A percentile compares a stretch with the other conserved stretches of the same genome.
These are phyloP conservation scores for Gymnoscopelus microlampas DNA, from an alignment of 2,797 vertebrate species.

Conservation along the genomic window DNA sequence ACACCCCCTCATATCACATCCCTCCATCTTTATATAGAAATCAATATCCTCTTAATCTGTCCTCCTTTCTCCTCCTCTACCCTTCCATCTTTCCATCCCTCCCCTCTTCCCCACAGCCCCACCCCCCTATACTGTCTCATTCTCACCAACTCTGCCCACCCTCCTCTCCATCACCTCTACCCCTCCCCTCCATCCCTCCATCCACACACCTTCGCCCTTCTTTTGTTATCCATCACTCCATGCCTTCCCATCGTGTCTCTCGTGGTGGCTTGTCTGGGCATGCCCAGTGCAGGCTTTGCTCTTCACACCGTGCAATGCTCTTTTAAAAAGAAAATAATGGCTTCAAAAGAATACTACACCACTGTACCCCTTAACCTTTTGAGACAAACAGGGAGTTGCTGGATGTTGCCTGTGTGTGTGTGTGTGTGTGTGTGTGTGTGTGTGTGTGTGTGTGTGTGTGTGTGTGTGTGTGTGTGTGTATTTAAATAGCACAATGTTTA, in stretches of 20 bases:
- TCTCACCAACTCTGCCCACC: conserved; percentile 35
- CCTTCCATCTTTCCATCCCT: conserved; percentile 35
- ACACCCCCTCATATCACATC: conserved; percentile 67
- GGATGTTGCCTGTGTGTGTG: no score
- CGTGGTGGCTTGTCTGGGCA: conserved; percentile 64
- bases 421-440: no score
- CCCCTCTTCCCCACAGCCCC: conserved; percentile 46
- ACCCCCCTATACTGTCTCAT: conserved; percentile 26
- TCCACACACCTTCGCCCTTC: conserved; percentile 3
- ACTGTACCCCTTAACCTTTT: not conserved
- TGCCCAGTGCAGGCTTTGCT: conserved; percentile 66
- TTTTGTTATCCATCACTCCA: conserved; percentile 7
- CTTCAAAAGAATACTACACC: not conserved
- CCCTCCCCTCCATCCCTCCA: conserved; percentile 25
- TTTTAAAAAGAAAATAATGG: not conserved
- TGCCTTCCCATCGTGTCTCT: not conserved
- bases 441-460: no score
- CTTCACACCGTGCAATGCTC: conserved; percentile 22
- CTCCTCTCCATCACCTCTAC: conserved; percentile 37
- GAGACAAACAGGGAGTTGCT: not conserved
- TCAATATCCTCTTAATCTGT: conserved; percentile 81
- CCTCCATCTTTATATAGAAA: conserved; percentile 83
- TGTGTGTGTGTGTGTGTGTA: no score
- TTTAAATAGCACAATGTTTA: no score
- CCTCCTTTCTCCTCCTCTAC: conserved; percentile 42